Conservation (phyloP, 2,888 invertebrate species). For the Microctonus aethiopoides region DNA sequence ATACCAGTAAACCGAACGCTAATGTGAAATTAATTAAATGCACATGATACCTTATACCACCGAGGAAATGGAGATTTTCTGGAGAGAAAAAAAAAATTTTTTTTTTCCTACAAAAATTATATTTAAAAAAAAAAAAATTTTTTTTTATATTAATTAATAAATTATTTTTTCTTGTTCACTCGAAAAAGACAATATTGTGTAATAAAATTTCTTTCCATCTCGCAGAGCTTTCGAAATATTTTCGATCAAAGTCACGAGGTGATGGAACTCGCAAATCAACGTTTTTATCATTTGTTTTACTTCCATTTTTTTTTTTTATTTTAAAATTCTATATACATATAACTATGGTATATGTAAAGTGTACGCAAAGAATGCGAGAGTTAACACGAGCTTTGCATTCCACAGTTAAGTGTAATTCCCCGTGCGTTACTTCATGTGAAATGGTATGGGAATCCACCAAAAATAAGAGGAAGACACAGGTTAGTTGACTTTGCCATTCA, state of each 20-base stretch:
- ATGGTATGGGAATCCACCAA: slow-evolving; percentile 28
- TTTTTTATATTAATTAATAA: neutral
- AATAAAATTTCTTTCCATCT: neutral
- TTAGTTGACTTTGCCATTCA: slow-evolving; percentile 22
- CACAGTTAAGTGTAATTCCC: slow-evolving; percentile 62
- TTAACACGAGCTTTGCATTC: slow-evolving; percentile 60
- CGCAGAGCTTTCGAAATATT: neutral
- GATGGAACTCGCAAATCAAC: neutral
- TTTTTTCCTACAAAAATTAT: neutral
- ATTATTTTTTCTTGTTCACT: neutral
- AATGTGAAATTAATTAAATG: slow-evolving; percentile 30
- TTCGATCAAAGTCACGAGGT: neutral
- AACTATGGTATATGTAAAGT: neutral
- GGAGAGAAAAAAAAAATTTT: neutral
- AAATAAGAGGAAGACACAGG: slow-evolving; percentile 26
- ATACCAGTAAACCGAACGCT: neutral
- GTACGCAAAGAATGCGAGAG: slow-evolving; percentile 15
- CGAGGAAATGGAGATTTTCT: neutral
- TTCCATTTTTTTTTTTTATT: too few species aligned
- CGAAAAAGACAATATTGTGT: neutral
- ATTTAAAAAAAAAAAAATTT: neutral
- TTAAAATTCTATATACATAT: too few species aligned
- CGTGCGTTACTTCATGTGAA: slow-evolving; percentile 39
- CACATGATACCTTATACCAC: neutral
- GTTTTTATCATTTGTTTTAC: neutral